Evolutionary conservation across 1,140 invertebrate genomes (phyloP).

Genomic region (Lepidostoma basale): DNA sequence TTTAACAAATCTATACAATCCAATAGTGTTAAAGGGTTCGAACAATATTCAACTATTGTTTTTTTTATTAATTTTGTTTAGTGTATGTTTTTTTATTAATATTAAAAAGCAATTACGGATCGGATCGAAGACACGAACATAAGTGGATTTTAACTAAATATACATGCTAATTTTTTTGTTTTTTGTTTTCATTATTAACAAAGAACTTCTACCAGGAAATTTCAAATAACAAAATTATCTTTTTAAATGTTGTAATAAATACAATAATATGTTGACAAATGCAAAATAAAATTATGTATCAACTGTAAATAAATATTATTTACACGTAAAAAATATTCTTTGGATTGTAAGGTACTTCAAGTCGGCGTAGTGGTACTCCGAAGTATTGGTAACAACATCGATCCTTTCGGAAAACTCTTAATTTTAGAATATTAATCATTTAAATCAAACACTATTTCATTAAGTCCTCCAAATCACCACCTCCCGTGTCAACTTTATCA

Average conservation of each 20-base stretch:
- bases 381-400: conserved; percentile 45
- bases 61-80: no score
- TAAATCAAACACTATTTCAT: neutral
- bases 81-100: no score
- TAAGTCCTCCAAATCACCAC: conserved; percentile 19
- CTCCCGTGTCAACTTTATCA: conserved; percentile 6
- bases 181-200: no score
- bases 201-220: no score
- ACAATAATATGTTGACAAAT: neutral
- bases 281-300: conserved; percentile 15
- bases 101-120: no score
- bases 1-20: no score
- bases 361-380: conserved; percentile 31
- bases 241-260: conserved; percentile 5
- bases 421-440: conserved; percentile 36
- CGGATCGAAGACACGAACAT: no score
- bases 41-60: no score
- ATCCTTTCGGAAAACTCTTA: conserved; percentile 40
- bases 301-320: conserved; percentile 42
- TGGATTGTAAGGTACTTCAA: conserved; percentile 39
- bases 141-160: no score
- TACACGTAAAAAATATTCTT: conserved; percentile 35
- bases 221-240: no score
- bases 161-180: no score
- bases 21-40: no score